Conservation (phyloP, 2,888 invertebrate species). For the Zygaena filipendulae region DNA sequence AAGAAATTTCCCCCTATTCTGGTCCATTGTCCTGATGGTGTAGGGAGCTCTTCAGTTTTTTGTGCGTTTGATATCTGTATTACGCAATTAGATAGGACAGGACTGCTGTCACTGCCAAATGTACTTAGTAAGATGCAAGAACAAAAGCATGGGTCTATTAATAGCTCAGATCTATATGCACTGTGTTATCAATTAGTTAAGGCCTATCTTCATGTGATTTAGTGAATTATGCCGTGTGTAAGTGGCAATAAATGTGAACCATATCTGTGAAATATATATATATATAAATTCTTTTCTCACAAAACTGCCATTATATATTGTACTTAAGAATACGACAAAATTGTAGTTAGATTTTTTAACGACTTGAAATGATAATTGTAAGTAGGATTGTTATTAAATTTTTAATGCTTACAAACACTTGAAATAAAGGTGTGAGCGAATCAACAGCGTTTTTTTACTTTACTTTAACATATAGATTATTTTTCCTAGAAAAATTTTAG, state of each 20-base stretch:
- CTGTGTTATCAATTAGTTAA: too few species aligned
- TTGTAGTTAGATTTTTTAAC: neutral
- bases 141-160: slow-evolving; percentile 5
- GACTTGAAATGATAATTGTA: slow-evolving; percentile 1
- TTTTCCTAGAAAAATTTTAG: too few species aligned
- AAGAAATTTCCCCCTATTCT: slow-evolving; percentile 3
- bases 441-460: slow-evolving; percentile 5
- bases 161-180: slow-evolving; percentile 4
- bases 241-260: too few species aligned
- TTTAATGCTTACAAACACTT: slow-evolving; percentile 3
- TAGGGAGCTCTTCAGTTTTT: slow-evolving; percentile 2
- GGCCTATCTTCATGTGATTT: too few species aligned
- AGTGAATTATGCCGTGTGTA: too few species aligned
- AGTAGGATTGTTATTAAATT: slow-evolving; percentile 3
- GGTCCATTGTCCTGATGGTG: slow-evolving; percentile 3
- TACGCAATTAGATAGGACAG: too few species aligned
- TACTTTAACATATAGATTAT: slow-evolving; percentile 5
- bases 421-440: slow-evolving; percentile 5
- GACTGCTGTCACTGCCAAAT: slow-evolving; percentile 5
- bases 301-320: too few species aligned
- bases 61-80: slow-evolving; percentile 1
- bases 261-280: too few species aligned
- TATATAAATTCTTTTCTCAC: too few species aligned
- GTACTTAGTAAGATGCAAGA: slow-evolving; percentile 5
- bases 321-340: too few species aligned